Evolutionary conservation across 2,113 vertebrate genomes (phyloP).

Genomic region (Etia nguti): DNA sequence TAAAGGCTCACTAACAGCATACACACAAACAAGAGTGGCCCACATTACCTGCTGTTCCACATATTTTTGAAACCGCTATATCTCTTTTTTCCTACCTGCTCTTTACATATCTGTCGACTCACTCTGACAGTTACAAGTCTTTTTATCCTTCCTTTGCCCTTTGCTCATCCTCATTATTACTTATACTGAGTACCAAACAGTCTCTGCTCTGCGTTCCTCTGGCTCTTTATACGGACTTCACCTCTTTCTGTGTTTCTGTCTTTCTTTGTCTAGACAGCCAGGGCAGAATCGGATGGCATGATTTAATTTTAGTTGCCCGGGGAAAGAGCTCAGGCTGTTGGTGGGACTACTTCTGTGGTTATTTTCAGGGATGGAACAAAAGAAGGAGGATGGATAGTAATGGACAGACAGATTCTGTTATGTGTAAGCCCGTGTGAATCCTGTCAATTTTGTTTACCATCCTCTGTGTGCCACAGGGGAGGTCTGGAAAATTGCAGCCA

Average conservation of each 20-base stretch:
- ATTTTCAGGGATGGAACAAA: neutral
- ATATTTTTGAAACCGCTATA: neutral
- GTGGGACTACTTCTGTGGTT: neutral
- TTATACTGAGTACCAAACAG: neutral
- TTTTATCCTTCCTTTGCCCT: neutral
- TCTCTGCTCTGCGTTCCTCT: neutral
- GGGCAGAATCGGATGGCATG: neutral
- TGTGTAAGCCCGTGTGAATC: neutral
- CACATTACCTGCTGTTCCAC: neutral
- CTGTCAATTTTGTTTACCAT: conserved; percentile 32
- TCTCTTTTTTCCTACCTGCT: neutral
- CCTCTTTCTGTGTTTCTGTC: neutral
- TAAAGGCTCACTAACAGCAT: neutral
- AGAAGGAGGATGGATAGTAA: neutral
- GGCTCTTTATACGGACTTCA: neutral
- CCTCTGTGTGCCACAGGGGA: neutral
- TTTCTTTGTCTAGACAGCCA: conserved; percentile 19
- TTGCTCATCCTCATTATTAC: neutral
- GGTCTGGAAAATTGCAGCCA: conserved; percentile 46
- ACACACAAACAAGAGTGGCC: neutral
- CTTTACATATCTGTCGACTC: neutral
- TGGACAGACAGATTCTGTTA: neutral
- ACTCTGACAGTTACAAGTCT: conserved; percentile 8
- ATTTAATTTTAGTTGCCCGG: conserved; percentile 21
- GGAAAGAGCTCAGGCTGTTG: neutral